phyloP scores from a whole-genome alignment of 2,797 vertebrate genomes.

The Rachycentron canadum region DNA sequence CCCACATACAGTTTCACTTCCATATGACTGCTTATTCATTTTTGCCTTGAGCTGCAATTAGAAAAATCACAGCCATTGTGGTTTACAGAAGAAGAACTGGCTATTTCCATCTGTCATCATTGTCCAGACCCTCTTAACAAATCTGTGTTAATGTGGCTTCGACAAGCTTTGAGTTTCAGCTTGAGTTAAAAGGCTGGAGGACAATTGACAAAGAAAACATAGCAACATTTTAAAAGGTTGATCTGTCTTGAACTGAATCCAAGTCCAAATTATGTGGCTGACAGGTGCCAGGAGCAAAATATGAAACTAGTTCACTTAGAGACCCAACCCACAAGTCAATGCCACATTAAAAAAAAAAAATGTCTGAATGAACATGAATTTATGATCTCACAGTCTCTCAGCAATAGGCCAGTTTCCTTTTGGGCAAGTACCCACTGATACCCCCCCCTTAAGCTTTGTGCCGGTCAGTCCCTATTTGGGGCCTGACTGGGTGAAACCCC shows the following conservation, averaged over 20 bases:
- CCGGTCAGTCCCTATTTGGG: constrained; percentile 40
- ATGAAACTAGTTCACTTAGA: constrained; percentile 29
- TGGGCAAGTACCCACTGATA: neutral
- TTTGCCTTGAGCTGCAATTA: constrained; percentile 21
- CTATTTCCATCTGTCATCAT: neutral
- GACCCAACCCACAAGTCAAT: constrained; percentile 22
- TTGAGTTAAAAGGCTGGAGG: constrained; percentile 7
- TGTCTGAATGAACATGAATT: constrained; percentile 1
- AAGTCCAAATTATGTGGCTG: constrained; percentile 24
- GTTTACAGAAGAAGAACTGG: constrained; percentile 10
- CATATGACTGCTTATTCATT: constrained; percentile 32
- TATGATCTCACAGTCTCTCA: constrained; percentile 42
- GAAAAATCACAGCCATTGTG: neutral
- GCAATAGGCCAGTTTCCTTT: constrained; percentile 43
- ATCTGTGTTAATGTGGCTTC: neutral
- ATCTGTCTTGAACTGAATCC: constrained; percentile 40
- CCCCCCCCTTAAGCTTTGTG: constrained; percentile 34
- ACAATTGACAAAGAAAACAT: constrained; percentile 12
- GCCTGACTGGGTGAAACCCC: constrained; percentile 43
- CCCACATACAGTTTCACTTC: constrained; percentile 67
- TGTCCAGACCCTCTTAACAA: neutral
- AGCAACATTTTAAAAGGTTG: constrained; percentile 19
- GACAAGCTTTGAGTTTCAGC: neutral
- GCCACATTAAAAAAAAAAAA: neutral
- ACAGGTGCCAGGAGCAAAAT: constrained; percentile 45